phyloP scores from a whole-genome alignment of 2,888 invertebrate species.

The Julus scandinavius region DNA sequence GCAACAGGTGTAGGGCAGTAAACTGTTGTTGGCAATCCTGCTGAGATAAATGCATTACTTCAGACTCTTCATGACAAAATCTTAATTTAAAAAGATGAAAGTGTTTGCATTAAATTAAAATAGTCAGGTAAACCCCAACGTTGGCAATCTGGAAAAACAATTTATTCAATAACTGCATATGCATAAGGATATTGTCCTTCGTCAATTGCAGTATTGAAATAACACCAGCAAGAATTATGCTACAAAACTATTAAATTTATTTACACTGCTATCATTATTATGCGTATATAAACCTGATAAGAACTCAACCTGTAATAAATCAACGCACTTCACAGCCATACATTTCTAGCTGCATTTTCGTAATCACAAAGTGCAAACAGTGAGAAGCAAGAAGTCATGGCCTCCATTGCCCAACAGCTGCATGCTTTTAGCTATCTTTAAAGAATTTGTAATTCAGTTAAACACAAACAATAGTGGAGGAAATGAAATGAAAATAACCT shows the following conservation, averaged over 20 bases:
- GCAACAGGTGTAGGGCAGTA: too few species aligned
- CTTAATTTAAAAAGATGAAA: too few species aligned
- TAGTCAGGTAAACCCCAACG: too few species aligned
- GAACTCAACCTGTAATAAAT: constrained; percentile 8
- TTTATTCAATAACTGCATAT: neutral
- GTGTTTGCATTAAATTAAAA: too few species aligned
- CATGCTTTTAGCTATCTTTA: constrained; percentile 20
- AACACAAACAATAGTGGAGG: constrained; percentile 31
- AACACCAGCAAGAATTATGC: constrained; percentile 12
- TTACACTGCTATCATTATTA: constrained; percentile 44
- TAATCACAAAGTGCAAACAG: constrained; percentile 12
- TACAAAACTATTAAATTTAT: constrained; percentile 52
- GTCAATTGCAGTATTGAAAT: neutral
- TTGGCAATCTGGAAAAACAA: neutral
- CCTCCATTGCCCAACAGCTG: neutral
- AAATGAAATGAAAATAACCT: constrained; percentile 13
- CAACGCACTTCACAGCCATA: constrained; percentile 42
- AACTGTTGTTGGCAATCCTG: too few species aligned
- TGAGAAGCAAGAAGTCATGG: neutral
- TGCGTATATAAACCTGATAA: constrained; percentile 28
- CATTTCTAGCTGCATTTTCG: constrained; percentile 39
- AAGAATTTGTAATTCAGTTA: neutral
- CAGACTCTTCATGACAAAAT: too few species aligned
- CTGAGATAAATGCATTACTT: too few species aligned
- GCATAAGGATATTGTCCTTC: neutral